Conservation (phyloP, 2,888 invertebrate species). For the Drosophila subquinaria region DNA sequence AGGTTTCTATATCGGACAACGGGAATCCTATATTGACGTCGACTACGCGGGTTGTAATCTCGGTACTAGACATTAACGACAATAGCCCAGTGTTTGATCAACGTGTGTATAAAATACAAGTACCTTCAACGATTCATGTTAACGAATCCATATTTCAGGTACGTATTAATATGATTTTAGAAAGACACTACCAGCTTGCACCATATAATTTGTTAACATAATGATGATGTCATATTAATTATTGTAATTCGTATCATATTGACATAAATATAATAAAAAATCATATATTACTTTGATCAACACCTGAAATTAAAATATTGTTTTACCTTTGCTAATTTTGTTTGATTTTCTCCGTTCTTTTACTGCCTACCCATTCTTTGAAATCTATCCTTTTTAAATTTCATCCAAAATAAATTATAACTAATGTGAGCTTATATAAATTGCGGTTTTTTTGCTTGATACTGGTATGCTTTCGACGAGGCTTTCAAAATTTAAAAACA, state of each 20-base stretch:
- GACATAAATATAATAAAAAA: too few relatives aligned
- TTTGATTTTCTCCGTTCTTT: too few relatives aligned
- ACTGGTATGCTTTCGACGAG: not conserved
- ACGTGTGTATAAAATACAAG: conserved; percentile 92
- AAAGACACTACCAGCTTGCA: not conserved
- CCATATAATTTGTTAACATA: not conserved
- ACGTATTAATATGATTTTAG: conserved; percentile 1
- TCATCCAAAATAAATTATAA: too few relatives aligned
- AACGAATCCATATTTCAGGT: conserved; percentile 89
- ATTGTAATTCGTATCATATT: not conserved
- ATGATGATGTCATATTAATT: not conserved
- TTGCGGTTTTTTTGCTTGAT: too few relatives aligned
- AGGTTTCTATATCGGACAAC: conserved; percentile 92
- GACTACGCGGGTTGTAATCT: conserved; percentile 92
- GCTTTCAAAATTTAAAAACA: too few relatives aligned
- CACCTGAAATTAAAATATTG: too few relatives aligned
- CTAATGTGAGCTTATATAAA: too few relatives aligned
- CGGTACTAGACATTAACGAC: conserved; percentile 94
- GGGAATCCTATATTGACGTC: conserved; percentile 90
- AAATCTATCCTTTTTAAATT: too few relatives aligned
- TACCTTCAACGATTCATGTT: conserved; percentile 87
- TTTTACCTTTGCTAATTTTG: too few relatives aligned
- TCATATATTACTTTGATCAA: too few relatives aligned
- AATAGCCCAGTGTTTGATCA: conserved; percentile 94
- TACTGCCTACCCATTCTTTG: too few relatives aligned